phyloP scores from a whole-genome alignment of 2,797 vertebrate species.

The Pogonophryne albipinna region DNA sequence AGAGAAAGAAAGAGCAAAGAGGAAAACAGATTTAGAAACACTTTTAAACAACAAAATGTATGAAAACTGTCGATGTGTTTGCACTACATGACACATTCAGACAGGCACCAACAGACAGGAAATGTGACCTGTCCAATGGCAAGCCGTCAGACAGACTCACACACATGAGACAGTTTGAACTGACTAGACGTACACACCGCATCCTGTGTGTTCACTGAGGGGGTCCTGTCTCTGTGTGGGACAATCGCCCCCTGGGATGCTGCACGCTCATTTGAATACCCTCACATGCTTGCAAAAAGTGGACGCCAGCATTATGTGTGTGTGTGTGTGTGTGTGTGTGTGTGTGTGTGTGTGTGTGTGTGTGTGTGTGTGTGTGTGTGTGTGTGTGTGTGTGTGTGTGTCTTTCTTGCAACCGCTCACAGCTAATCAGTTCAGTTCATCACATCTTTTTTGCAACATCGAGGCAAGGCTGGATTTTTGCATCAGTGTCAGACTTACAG shows the following conservation, averaged over 20 bases:
- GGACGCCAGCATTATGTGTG: slow-evolving; percentile 9
- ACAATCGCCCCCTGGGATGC: slow-evolving; percentile 41
- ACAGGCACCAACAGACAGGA: slow-evolving; percentile 16
- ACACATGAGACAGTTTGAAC: slow-evolving; percentile 18
- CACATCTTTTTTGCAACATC: background rate
- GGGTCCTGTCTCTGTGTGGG: slow-evolving; percentile 29
- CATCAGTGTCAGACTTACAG: background rate
- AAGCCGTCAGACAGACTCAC: slow-evolving; percentile 7
- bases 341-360: slow-evolving; percentile 13
- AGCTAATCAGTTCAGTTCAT: slow-evolving; percentile 1
- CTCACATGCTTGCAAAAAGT: slow-evolving; percentile 37
- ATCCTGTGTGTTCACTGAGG: slow-evolving; percentile 35
- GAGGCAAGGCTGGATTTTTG: background rate
- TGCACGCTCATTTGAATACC: slow-evolving; percentile 19
- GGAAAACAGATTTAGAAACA: background rate
- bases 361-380: slow-evolving; percentile 25
- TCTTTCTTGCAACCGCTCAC: background rate
- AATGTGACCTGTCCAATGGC: slow-evolving; percentile 20
- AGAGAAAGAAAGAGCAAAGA: background rate
- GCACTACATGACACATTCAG: slow-evolving; percentile 18
- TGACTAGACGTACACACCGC: slow-evolving; percentile 22
- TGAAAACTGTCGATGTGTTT: background rate
- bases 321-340: slow-evolving; percentile 29
- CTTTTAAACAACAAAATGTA: background rate
- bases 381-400: slow-evolving; percentile 16